Base-by-base conservation (phyloP, 2,888 invertebrate genomes). In the Oeneis ivallda region DNA sequence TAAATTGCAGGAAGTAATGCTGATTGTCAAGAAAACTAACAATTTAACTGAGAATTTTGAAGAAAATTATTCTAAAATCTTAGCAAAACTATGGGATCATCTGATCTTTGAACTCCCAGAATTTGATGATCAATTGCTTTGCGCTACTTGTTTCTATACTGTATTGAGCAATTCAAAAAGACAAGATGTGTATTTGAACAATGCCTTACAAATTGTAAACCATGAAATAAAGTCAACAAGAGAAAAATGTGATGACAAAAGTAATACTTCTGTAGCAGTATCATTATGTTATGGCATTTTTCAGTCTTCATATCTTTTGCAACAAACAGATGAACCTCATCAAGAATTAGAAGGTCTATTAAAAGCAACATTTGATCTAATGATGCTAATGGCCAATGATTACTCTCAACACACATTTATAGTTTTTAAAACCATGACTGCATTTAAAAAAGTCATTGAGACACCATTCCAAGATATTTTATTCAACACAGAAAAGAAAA, bases 351-450 rank as follows among this genome's bases (percentile, higher is more conserved):
- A 60, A 17, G 60, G 68, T 37, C 66, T 85, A 72, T 72, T 91
- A 69, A 69, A 76, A 65, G 65, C 70, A 60, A 70, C 79, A 68
- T 75, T 92, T 80, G 65, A 81, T 75, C 71, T 87, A 75, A 71
- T 85, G 71, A 68, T 81, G 68, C 15, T 74, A 54, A 77, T 86
- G 86, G 82, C 90, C 76, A 86, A 89, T 89, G 79, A 87, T 68
- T 94, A 94, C 72, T 91, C 93, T n/a, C 85, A 84, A 74, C 85
- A 87, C 71, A 92, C 93, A 68, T 93, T 89, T 70, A 83, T 93
- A 56, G 84, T 86, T 49, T 93, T 93, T 62, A 93, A 93, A 81
- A 86, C 87, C 64, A 79, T 93, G 10, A 81, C 84, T 52, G 79
- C 90, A 74, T 84, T 92, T 60, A 83, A 86, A 66, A 92, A 86